Evolutionary conservation across 2,888 invertebrate species (phyloP), one percentile per base, ranked within the genome.

Genomic region (Cylindroiulus punctatus): DNA sequence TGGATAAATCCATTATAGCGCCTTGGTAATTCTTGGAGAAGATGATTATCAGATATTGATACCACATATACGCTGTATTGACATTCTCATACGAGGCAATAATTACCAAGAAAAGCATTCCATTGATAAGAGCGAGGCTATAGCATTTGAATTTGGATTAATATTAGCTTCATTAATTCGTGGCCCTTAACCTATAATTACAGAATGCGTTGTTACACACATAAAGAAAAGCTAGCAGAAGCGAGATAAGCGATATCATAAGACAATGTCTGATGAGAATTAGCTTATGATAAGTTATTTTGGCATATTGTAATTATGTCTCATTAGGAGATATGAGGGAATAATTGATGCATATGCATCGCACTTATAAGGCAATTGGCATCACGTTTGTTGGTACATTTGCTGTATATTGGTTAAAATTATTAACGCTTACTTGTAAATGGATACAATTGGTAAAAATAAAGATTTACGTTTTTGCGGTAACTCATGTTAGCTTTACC

Each of bases 131-230:
- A 26, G 76, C 76, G 22, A 26, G 76, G 30, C 76, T 2, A n/a
- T n/a, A 26, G 26, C 76, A 1, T 76, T 76, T 76, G 30, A 76
- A 76, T 76, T 76, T 26, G 76, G 30, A 76, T 76, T 22, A 76
- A 76, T 76, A 76, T 30, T 12, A 76, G 76, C 76, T 76, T 76
- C 76, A 76, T 76, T 76, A 76, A 76, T 22, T 76, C 76, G 76
- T 30, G 14, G 76, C 10, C 26, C 76, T 26, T 12, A 30, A 76
- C 30, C 57, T 26, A 44, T 14, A 76, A 76, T 76, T 76, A 76
- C 8, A 0, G 12, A 76, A 76, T 26, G 26, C 22, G 10, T 76
- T 76, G 76, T 26, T 22, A 26, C 30, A 26, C 76, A 76, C 76
- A 12, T 76, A 30, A 30, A 30, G 14, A 76, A 76, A 76, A 26